These are phyloP conservation scores for Cranoglanis bouderius DNA, from an alignment of 2,113 vertebrate species.

Conservation along the genomic window DNA sequence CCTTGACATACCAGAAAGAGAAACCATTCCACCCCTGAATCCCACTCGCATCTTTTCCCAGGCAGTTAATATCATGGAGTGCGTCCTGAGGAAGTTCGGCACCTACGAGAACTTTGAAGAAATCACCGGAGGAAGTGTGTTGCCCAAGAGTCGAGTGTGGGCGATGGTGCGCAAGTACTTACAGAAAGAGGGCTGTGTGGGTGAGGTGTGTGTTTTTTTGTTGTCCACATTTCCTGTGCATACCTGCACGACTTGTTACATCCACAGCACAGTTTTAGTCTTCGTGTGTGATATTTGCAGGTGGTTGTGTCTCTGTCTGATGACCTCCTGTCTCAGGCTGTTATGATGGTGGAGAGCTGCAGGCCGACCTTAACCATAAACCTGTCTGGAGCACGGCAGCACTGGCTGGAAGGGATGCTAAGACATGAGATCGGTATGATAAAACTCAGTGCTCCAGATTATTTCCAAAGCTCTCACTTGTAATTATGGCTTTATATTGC, in stretches of 20 bases:
- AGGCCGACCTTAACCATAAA: slow-evolving; percentile 94
- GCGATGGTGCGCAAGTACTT: slow-evolving; percentile 89
- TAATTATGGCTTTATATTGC: not conserved
- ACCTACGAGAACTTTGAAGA: slow-evolving; percentile 92
- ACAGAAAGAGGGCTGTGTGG: slow-evolving; percentile 93
- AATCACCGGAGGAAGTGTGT: slow-evolving; percentile 82
- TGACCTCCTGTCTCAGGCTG: slow-evolving; percentile 92
- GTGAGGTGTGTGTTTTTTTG: slow-evolving; percentile 82
- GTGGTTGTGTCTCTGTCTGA: slow-evolving; percentile 93
- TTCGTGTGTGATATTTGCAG: slow-evolving; percentile 63
- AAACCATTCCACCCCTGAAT: not conserved
- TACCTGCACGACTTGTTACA: not conserved
- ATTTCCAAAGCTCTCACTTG: not conserved
- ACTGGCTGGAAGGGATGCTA: slow-evolving; percentile 97
- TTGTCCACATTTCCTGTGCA: not conserved
- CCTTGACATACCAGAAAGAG: not conserved
- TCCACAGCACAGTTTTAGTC: not conserved
- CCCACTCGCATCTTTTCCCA: slow-evolving; percentile 55
- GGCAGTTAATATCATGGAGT: slow-evolving; percentile 88
- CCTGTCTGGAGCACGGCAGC: slow-evolving; percentile 88
- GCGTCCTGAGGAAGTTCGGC: slow-evolving; percentile 88
- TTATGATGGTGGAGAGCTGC: slow-evolving; percentile 95
- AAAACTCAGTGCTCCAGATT: not conserved
- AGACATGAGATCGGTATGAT: slow-evolving; percentile 90
- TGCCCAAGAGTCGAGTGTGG: slow-evolving; percentile 94